A percentile compares a stretch with the other conserved stretches of the same genome.
Evolutionary conservation across 1,140 invertebrate species (phyloP).

Genomic region (Macrocentrus cingulum): DNA sequence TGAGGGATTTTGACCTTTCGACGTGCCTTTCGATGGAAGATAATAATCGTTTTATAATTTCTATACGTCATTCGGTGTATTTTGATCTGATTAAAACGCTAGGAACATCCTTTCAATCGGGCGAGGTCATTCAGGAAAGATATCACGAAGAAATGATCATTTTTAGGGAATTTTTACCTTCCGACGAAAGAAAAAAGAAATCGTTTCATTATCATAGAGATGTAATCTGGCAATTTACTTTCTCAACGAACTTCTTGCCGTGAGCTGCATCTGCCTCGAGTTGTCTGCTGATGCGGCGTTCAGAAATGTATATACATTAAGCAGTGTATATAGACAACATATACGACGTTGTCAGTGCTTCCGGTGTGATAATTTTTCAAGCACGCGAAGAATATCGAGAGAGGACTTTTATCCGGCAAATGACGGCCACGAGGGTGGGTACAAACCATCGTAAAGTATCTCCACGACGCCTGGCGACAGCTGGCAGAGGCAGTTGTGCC

Average conservation of each 20-base stretch:
- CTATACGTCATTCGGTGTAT: no score
- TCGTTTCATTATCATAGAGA: background rate
- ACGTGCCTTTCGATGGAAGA: no score
- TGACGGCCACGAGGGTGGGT: background rate
- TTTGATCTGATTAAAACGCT: no score
- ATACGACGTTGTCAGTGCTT: conserved; percentile 4
- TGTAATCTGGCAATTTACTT: conserved; percentile 1
- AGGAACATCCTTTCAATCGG: no score
- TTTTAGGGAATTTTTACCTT: background rate
- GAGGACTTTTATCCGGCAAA: background rate
- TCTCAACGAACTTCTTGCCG: background rate
- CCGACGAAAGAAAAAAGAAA: background rate
- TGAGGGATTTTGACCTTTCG: no score
- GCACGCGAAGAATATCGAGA: conserved; percentile 11
- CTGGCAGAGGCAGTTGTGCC: conserved; percentile 17
- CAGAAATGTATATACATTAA: background rate
- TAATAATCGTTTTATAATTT: no score
- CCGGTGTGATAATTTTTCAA: conserved; percentile 21
- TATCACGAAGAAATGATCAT: background rate
- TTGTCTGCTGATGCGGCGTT: background rate
- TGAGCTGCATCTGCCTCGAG: background rate
- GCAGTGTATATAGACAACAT: background rate
- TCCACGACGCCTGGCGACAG: conserved; percentile 14
- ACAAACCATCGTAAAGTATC: conserved; percentile 10
- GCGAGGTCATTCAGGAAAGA: background rate